Evolutionary conservation across 2,888 invertebrate genomes (phyloP), one percentile per base, ranked within the genome.

Genomic region (Coelinius sp.): DNA sequence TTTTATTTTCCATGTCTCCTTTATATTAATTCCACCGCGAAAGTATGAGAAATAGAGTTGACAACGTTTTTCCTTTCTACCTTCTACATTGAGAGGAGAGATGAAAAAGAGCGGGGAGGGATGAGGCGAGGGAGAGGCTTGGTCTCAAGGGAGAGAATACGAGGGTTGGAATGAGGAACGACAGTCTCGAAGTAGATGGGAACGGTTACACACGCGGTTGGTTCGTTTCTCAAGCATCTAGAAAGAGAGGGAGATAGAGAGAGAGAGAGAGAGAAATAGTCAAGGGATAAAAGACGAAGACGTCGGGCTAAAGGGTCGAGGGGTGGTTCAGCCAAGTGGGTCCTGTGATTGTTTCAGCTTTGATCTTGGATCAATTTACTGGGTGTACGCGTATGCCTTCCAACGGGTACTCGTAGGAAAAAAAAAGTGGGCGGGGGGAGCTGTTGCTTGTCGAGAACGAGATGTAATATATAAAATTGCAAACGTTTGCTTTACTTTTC

Each of bases 311-410:
- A 52, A 52, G 52, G 52, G 52, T 52, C 52, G 52, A n/a, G 52
- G 52, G 52, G 25, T 52, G 52, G 52, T 22, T 52, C 24, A 24
- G 24, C 12, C 52, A 81, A 83, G 84, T 82, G 83, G 82, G 83
- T 83, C 83, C 86, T 83, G 86, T 86, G 86, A 87, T 87, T 87
- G 87, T 86, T 87, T 86, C 84, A 84, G 85, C 87, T 87, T 87
- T 87, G 87, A 87, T 87, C 86, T 86, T 83, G 86, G 86, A 87
- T 87, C 86, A 87, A 87, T 87, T 87, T 87, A 85, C 87, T 82
- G 83, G 84, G 83, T 84, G 81, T 84, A 52, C 52, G 52, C 52
- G 52, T 52, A 52, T 52, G 52, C 52, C 52, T 22, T 52, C 7
- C 20, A 25, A 65, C 76, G 74, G 63, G 68, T 75, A 78, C 78